Percentiles rank a stretch among this genome's conserved stretches.
Conservation (phyloP, 1,140 invertebrate species). For the Leptestheria dahalacensis region DNA sequence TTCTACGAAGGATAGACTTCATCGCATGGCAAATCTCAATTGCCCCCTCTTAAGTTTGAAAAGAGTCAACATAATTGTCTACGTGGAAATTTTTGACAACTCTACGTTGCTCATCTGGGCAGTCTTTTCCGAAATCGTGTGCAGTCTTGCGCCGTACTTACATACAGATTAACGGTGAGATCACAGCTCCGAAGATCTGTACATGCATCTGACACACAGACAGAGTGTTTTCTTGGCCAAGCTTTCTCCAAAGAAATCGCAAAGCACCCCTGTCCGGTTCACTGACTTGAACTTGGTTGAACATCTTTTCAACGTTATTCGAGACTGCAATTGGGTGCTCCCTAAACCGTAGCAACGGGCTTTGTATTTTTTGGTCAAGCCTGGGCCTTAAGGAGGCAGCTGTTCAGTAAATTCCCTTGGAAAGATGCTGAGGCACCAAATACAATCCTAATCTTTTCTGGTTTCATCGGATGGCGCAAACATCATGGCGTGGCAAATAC, state of each 20-base stretch:
- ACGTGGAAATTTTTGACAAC: constrained; percentile 18
- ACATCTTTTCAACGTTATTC: constrained; percentile 18
- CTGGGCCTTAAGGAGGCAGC: constrained; percentile 14
- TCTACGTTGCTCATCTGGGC: neutral
- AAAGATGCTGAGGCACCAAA: constrained; percentile 18
- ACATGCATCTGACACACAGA: constrained; percentile 17
- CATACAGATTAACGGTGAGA: constrained; percentile 18
- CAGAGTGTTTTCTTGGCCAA: neutral
- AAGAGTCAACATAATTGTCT: constrained; percentile 17
- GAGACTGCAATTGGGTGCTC: constrained; percentile 10
- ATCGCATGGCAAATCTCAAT: neutral
- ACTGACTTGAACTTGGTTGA: constrained; percentile 12
- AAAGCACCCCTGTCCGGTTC: constrained; percentile 15
- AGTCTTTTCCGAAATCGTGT: constrained; percentile 2
- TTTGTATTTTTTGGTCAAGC: constrained; percentile 7
- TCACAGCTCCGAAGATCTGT: constrained; percentile 19
- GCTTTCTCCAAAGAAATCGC: constrained; percentile 20
- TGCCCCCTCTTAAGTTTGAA: constrained; percentile 15
- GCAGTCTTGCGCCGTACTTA: constrained; percentile 14
- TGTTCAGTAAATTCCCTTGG: constrained; percentile 14
- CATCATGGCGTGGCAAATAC: constrained; percentile 19
- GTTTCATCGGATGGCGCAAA: constrained; percentile 10
- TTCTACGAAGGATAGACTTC: neutral
- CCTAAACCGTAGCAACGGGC: constrained; percentile 16
- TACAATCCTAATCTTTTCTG: constrained; percentile 17